Percentiles rank a stretch among this genome's conserved stretches.
Evolutionary conservation across 2,888 invertebrate genomes (phyloP).

Genomic region (Anthoptus insignis): DNA sequence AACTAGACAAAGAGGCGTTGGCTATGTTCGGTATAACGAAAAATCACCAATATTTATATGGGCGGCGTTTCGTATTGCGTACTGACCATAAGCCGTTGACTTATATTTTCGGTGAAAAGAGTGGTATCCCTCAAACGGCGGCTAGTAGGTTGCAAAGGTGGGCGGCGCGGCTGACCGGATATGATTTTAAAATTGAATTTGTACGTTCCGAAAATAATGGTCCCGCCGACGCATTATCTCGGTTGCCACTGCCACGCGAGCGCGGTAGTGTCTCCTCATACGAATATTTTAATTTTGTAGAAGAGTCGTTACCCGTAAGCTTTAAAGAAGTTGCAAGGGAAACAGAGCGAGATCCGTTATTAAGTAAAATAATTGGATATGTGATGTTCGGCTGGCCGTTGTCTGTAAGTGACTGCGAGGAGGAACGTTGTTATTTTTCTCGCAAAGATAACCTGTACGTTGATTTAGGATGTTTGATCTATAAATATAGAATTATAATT

Average conservation of each 20-base stretch:
- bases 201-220: constrained; percentile 43
- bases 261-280: background rate
- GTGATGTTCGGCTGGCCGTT: constrained; percentile 48
- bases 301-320: constrained; percentile 34
- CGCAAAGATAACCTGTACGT: constrained; percentile 33
- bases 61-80: constrained; percentile 51
- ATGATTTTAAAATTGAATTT: constrained; percentile 50
- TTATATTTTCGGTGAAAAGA: constrained; percentile 44
- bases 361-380: constrained; percentile 44
- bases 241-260: constrained; percentile 39
- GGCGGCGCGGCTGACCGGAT: constrained; percentile 57
- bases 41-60: constrained; percentile 43
- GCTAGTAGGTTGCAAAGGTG: constrained; percentile 56
- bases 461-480: constrained; percentile 5
- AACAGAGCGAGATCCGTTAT: constrained; percentile 37
- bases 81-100: constrained; percentile 60
- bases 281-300: constrained; percentile 31
- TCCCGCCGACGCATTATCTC: constrained; percentile 48
- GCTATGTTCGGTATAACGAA: constrained; percentile 35
- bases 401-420: constrained; percentile 28
- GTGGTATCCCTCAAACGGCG: constrained; percentile 53
- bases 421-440: constrained; percentile 40
- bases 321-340: constrained; percentile 39
- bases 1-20: constrained; percentile 44
- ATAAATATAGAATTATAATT: constrained; percentile 6